Evolutionary conservation across 2,113 vertebrate species (phyloP), one percentile per base, ranked within the genome.

Genomic region (Boulengeromyrus knoepffleri): DNA sequence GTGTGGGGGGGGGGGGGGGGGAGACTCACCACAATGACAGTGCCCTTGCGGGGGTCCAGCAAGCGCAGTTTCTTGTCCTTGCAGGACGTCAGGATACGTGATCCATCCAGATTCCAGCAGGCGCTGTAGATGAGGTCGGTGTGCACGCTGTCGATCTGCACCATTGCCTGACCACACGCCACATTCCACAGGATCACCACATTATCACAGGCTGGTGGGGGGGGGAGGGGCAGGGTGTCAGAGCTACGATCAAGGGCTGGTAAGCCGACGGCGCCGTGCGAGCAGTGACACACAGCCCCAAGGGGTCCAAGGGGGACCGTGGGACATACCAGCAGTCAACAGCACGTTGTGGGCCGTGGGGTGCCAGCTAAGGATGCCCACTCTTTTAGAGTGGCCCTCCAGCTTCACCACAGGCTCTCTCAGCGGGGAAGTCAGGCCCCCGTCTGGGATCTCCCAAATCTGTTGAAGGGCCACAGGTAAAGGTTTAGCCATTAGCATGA

Each of bases 381-480:
- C 97, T 0, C 97, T 95, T 90, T 98, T 98, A 88, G 97, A 97
- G 93, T 98, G 97, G 4, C 97, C 97, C 0, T 98, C 97, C 91
- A 98, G 94, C 90, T 97, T 98, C 90, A 98, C 97, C 0, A 98
- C 95, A 0, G 97, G 96, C 5, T 97, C 96, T 77, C 95, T 95
- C 92, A 98, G 92, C 0, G 97, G 91, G 8, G 95, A 66, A 0
- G 27, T 91, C 89, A 97, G 92, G 15, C 97, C 97, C 1, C 94
- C 94, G 0, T 98, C 97, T 0, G 97, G 97, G 92, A 98, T 97
- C 94, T 98, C 97, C 97, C 97, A 98, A 47, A 98, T 96, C 97
- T 98, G 89, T 88, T 50, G 15, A 52, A 19, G 13, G 50, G 9
- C 24, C 15, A 21, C 5, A 62, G 39, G 56, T 3, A 86, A 46